These are phyloP conservation scores for Cichlasoma orientale DNA, from an alignment of 2,797 vertebrate species.

Conservation along the genomic window DNA sequence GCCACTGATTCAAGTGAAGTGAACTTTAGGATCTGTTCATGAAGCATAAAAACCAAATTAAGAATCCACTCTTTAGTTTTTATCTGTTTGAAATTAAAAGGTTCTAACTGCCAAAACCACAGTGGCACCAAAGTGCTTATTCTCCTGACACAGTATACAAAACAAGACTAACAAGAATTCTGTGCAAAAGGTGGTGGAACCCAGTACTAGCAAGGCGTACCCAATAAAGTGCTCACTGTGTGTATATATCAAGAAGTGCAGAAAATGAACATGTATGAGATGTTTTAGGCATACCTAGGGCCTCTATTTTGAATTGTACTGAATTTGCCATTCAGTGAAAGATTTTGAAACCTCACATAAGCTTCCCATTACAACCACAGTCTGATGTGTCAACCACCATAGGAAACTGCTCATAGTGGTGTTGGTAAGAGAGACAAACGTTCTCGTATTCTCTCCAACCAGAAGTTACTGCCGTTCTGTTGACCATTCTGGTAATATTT, in stretches of 20 bases:
- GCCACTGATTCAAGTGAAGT: neutral
- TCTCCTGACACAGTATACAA: neutral
- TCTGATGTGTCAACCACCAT: too few relatives aligned
- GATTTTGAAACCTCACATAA: too few relatives aligned
- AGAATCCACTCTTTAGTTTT: neutral
- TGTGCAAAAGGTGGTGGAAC: neutral
- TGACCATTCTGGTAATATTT: too few relatives aligned
- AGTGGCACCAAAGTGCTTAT: neutral
- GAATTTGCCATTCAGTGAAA: too few relatives aligned
- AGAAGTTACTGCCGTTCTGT: too few relatives aligned
- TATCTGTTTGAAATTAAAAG: neutral
- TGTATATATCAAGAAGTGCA: neutral
- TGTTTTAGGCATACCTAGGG: neutral
- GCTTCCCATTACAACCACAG: too few relatives aligned
- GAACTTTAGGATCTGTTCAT: neutral
- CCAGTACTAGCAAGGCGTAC: neutral
- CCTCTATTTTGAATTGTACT: too few relatives aligned
- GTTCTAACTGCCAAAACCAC: slow-evolving; percentile 4
- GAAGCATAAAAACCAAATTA: neutral
- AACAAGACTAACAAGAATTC: slow-evolving; percentile 1
- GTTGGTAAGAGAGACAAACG: too few relatives aligned
- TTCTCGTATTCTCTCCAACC: too few relatives aligned
- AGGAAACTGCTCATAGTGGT: too few relatives aligned
- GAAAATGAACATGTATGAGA: neutral
- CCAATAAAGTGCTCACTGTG: neutral